Evolutionary conservation across 2,797 vertebrate genomes (phyloP).

Genomic region (Amblyopsis hoosieri): DNA sequence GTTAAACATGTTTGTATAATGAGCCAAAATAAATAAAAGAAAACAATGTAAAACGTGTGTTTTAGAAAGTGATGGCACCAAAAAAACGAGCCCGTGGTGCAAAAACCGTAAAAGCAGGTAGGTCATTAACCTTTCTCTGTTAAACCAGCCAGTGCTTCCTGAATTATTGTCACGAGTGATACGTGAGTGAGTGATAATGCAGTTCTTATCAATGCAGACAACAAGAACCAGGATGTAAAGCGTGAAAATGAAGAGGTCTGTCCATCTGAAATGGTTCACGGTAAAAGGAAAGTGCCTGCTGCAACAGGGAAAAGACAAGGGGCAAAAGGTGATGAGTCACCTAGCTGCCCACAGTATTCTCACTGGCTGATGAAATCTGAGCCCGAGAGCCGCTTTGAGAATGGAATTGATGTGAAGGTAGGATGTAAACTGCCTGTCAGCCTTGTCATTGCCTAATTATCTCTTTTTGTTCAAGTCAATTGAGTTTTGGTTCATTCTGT

Average conservation of each 20-base stretch:
- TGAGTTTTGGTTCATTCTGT: slow-evolving; percentile 28
- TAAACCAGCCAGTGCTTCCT: not conserved
- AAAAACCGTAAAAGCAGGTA: slow-evolving; percentile 46
- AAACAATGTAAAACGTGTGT: too few species aligned
- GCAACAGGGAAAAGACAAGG: slow-evolving; percentile 37
- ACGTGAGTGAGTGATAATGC: not conserved
- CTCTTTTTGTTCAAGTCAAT: not conserved
- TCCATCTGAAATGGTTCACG: slow-evolving; percentile 11
- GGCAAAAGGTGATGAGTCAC: slow-evolving; percentile 23
- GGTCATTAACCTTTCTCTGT: not conserved
- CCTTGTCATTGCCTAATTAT: not conserved
- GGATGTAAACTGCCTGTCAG: not conserved
- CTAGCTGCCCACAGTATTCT: slow-evolving; percentile 35
- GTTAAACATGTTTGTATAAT: too few species aligned
- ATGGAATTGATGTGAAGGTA: slow-evolving; percentile 92
- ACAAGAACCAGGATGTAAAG: not conserved
- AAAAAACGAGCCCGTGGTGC: slow-evolving; percentile 60
- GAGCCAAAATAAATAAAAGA: too few species aligned
- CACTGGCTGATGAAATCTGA: slow-evolving; percentile 98
- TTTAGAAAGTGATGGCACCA: slow-evolving; percentile 69
- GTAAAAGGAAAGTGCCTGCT: slow-evolving; percentile 57
- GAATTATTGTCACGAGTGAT: too few species aligned
- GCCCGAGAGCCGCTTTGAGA: slow-evolving; percentile 92
- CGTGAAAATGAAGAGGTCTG: slow-evolving; percentile 8
- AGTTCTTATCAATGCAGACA: too few species aligned